Conservation (phyloP, 35 echinoderm and acorn worm species). For the Heliocidaris erythrogramma region DNA sequence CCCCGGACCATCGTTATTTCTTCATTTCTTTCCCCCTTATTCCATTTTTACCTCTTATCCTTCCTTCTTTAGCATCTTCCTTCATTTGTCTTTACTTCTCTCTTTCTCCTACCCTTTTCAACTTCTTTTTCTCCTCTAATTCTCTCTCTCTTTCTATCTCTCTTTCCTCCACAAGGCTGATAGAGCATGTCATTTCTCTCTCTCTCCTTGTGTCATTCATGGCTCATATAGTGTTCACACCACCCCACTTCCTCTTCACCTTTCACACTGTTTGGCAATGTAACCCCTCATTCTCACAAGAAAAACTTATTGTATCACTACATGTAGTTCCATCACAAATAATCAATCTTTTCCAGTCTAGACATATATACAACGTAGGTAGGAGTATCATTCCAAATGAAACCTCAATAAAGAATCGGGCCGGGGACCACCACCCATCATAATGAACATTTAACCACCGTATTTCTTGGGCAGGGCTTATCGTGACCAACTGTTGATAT, state of each 20-base stretch:
- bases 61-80: background rate
- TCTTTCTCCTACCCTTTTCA: background rate
- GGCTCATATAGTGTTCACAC: background rate
- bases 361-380: no score
- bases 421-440: no score
- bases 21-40: background rate
- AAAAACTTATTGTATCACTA: no score
- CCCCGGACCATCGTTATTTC: no score
- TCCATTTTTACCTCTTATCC: background rate
- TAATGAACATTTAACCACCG: no score
- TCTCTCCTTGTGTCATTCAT: background rate
- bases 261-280: background rate
- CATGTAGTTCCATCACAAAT: no score
- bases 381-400: no score
- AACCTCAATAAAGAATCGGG: no score
- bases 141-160: background rate
- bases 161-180: background rate
- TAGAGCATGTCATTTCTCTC: background rate
- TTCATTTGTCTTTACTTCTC: background rate
- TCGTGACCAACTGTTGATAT: no score
- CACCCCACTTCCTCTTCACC: background rate
- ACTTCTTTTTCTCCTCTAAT: background rate
- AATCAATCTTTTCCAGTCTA: no score
- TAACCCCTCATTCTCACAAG: background rate
- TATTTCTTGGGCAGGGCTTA: no score